Percentiles rank a stretch among this genome's conserved stretches.
Conservation (phyloP, 2,113 vertebrate species). For the Pantherophis guttatus region DNA sequence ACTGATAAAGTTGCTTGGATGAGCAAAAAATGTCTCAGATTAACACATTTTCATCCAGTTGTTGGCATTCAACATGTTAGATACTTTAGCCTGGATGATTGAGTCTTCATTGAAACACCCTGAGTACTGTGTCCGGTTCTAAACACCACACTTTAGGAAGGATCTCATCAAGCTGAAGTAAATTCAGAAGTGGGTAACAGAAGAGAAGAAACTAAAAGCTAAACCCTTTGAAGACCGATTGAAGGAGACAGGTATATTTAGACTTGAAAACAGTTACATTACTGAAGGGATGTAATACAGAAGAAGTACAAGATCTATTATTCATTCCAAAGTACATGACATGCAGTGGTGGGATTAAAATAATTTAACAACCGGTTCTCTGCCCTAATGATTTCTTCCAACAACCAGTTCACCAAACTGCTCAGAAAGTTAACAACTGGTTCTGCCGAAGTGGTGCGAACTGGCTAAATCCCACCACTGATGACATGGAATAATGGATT, state of each 20-base stretch:
- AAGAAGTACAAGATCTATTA: neutral
- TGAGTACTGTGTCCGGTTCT: neutral
- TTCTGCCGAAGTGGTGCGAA: no score
- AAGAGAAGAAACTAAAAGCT: neutral
- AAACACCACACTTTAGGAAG: neutral
- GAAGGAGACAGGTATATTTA: neutral
- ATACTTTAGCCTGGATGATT: neutral
- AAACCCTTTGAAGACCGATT: neutral
- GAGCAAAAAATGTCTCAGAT: neutral
- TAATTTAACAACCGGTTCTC: no score
- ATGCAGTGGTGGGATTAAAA: neutral
- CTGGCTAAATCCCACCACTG: no score
- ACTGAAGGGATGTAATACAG: neutral
- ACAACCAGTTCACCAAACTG: no score
- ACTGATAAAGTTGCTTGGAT: neutral
- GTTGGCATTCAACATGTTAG: neutral
- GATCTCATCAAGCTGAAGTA: neutral
- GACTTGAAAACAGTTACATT: neutral
- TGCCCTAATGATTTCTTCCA: no score
- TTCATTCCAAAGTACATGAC: neutral
- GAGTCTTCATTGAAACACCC: neutral
- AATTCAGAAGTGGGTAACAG: neutral
- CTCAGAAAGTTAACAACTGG: no score
- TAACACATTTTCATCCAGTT: neutral
- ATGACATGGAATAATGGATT: neutral